Percentiles rank a stretch among this genome's conserved stretches.
phyloP scores from a whole-genome alignment of 1,140 invertebrate species.

The Leucophenga varia region DNA sequence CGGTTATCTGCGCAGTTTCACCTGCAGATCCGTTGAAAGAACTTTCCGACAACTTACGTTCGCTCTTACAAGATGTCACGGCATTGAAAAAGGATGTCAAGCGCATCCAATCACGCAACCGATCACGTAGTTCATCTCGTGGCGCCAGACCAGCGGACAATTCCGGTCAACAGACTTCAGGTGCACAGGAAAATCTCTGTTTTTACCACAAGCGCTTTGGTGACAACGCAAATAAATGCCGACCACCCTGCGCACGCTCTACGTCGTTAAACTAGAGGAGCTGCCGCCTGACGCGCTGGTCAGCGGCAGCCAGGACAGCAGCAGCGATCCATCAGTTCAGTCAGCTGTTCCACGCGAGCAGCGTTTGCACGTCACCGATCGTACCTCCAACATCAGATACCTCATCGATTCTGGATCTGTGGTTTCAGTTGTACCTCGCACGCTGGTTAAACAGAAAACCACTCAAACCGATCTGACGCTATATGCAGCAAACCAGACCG shows the following conservation, averaged over 20 bases:
- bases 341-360: neutral
- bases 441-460: constrained; percentile 1
- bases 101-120: neutral
- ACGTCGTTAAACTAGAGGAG: neutral
- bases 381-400: neutral
- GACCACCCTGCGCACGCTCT: neutral
- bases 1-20: no score
- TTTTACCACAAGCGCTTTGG: neutral
- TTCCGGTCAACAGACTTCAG: neutral
- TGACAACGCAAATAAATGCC: neutral
- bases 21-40: no score
- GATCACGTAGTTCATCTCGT: neutral
- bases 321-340: no score
- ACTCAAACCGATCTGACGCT: neutral
- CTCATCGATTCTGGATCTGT: neutral
- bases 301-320: neutral
- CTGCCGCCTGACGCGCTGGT: neutral
- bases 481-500: neutral
- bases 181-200: neutral
- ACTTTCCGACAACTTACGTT: neutral
- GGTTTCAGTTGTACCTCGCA: neutral
- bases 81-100: neutral
- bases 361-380: neutral
- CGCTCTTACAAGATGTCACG: neutral
- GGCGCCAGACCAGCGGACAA: neutral